phyloP scores from a whole-genome alignment of 2,113 vertebrate species.

The Nymphicus hollandicus region DNA sequence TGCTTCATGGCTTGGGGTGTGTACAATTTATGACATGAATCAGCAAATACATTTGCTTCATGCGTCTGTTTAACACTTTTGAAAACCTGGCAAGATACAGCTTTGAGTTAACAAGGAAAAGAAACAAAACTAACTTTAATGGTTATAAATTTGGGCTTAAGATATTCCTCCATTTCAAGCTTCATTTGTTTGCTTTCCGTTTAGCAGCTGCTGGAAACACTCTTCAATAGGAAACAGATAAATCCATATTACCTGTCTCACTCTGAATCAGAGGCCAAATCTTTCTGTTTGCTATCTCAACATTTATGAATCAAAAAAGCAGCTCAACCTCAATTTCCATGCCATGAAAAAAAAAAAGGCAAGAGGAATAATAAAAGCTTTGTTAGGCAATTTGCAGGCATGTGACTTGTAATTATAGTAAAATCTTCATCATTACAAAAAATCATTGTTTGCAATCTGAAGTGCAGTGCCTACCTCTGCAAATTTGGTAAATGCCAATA shows the following conservation, averaged over 20 bases:
- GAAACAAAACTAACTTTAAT: not conserved
- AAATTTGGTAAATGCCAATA: not conserved
- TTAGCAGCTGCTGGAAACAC: slow-evolving; percentile 40
- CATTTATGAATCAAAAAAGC: slow-evolving; percentile 1
- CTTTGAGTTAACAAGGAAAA: not conserved
- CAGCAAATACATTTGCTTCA: not conserved
- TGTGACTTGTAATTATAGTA: slow-evolving; percentile 17
- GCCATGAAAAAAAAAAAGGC: not conserved
- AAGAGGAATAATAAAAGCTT: not conserved
- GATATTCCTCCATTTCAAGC: slow-evolving; percentile 4
- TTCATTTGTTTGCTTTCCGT: slow-evolving; percentile 28
- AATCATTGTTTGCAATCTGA: not conserved
- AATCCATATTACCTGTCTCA: slow-evolving; percentile 31
- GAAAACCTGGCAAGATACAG: not conserved
- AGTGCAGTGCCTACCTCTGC: not conserved
- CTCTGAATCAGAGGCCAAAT: not conserved
- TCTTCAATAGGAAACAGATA: slow-evolving; percentile 10
- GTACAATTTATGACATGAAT: not conserved
- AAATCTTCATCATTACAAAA: not conserved
- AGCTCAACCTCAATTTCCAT: not conserved
- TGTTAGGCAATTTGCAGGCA: slow-evolving; percentile 24
- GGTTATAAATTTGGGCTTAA: not conserved
- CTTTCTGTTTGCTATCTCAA: not conserved
- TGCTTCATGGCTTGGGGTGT: not conserved
- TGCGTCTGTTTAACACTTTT: not conserved